Percentiles rank a stretch among this genome's conserved stretches.
Evolutionary conservation across 2,888 invertebrate genomes (phyloP).

Genomic region (Oscheius onirici): DNA sequence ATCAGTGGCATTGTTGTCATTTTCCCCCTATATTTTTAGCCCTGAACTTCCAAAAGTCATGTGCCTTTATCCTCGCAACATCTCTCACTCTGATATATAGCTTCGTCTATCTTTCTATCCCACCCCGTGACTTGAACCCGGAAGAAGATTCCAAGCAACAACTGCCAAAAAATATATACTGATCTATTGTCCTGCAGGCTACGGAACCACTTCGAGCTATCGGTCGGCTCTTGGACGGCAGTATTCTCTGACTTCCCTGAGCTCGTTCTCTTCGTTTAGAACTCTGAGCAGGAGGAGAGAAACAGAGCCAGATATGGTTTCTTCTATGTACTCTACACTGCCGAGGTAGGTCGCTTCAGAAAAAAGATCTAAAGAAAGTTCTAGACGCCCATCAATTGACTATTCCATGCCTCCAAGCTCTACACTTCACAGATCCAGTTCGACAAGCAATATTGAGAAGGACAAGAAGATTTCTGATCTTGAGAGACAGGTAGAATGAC

Average conservation of each 20-base stretch:
- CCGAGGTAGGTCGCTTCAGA: constrained; percentile 6
- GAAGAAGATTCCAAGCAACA: neutral
- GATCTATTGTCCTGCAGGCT: constrained; percentile 10
- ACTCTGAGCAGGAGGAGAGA: constrained; percentile 50
- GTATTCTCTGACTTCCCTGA: constrained; percentile 52
- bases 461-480: constrained; percentile 59
- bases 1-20: neutral
- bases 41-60: neutral
- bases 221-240: constrained; percentile 52
- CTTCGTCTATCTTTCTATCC: constrained; percentile 1
- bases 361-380: constrained; percentile 2
- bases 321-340: constrained; percentile 11
- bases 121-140: neutral
- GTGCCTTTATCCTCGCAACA: neutral
- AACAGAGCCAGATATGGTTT: constrained; percentile 49
- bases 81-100: neutral
- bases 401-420: constrained; percentile 39
- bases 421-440: constrained; percentile 3
- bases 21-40: neutral
- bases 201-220: constrained; percentile 38
- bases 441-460: constrained; percentile 47
- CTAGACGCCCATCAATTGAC: constrained; percentile 46
- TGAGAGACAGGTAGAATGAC: constrained; percentile 45
- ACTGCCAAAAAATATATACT: neutral
- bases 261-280: constrained; percentile 52